Base-by-base conservation (phyloP, 2,113 vertebrate genomes). In the Myotis yumanensis region DNA sequence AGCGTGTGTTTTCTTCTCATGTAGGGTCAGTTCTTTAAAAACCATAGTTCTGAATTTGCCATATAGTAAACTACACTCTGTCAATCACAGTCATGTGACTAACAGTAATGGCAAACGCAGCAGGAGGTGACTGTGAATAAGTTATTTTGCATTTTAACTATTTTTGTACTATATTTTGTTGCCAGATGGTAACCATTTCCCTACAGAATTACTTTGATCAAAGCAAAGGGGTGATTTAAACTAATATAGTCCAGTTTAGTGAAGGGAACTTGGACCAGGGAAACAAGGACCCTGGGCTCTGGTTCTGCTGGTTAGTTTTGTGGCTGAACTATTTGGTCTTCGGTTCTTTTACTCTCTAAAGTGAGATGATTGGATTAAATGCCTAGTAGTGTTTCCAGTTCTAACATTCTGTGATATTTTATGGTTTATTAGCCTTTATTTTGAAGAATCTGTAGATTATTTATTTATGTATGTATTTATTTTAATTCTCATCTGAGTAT, bases 381-480 rank as follows among this genome's bases (percentile, higher is more conserved):
- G 46, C 90, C 15, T 57, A 54, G 5, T 32, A 35, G 64, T 87
- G n/a, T 91, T 95, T 80, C 20, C 28, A 82, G n/a, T 75, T 69
- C 73, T 69, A 46, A 66, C 30, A 20, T 40, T 86, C 59, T 82
- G 90, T 93, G 11, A 62, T 66, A 25, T 92, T 93, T 87, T 93
- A 76, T 62, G 30, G 68, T 66, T 86, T 93, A 46, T 76, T 69
- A 90, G 28, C 51, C 86, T 94, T 94, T 35, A 94, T 54, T 92
- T 93, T 43, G 43, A 20, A 90, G 54, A 48, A 80, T 71, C 73
- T 83, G 72, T 76, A 57, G 91, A 40, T 95, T 85, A 95, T n/a
- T 76, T 88, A 35, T 95, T 84, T 96, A 32, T 73, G 75, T 96
- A 28, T 71, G 71, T 48, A 35, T 95, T 85, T 96, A n/a, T 71